phyloP scores from a whole-genome alignment of 1,140 invertebrate species.

The Micrasema minimum region DNA sequence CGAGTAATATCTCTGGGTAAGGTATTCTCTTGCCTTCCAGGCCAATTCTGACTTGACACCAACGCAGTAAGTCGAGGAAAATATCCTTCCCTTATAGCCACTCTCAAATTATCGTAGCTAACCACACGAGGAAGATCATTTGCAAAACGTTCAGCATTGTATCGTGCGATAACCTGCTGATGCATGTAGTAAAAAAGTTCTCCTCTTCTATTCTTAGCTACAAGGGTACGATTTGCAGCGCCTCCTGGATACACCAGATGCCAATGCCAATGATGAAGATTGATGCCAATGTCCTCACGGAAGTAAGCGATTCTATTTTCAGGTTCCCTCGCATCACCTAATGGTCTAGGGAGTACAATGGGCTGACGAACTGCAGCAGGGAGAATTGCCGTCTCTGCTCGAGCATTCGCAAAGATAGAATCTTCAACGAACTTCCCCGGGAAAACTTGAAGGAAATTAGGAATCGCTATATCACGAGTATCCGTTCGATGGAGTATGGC shows the following conservation, averaged over 20 bases:
- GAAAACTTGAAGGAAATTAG: conserved; percentile 76
- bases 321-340: conserved; percentile 75
- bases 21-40: conserved; percentile 66
- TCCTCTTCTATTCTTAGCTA: conserved; percentile 76
- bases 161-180: conserved; percentile 76
- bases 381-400: conserved; percentile 75
- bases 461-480: conserved; percentile 76
- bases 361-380: conserved; percentile 71
- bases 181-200: conserved; percentile 86
- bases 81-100: conserved; percentile 75
- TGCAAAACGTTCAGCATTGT: conserved; percentile 76
- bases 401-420: conserved; percentile 72
- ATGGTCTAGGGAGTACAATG: conserved; percentile 76
- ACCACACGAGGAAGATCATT: conserved; percentile 71
- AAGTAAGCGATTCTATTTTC: conserved; percentile 82
- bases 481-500: conserved; percentile 78
- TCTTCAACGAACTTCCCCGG: conserved; percentile 83
- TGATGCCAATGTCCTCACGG: conserved; percentile 78
- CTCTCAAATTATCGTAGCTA: conserved; percentile 69
- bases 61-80: conserved; percentile 78
- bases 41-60: conserved; percentile 61
- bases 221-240: conserved; percentile 68
- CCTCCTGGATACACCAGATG: conserved; percentile 83
- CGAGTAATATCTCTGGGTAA: conserved; percentile 73
- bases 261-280: conserved; percentile 88